Percentiles rank a stretch among this genome's conserved stretches.
phyloP scores from a whole-genome alignment of 2,888 invertebrate species.

The Sinopyrophorus schimmeli region DNA sequence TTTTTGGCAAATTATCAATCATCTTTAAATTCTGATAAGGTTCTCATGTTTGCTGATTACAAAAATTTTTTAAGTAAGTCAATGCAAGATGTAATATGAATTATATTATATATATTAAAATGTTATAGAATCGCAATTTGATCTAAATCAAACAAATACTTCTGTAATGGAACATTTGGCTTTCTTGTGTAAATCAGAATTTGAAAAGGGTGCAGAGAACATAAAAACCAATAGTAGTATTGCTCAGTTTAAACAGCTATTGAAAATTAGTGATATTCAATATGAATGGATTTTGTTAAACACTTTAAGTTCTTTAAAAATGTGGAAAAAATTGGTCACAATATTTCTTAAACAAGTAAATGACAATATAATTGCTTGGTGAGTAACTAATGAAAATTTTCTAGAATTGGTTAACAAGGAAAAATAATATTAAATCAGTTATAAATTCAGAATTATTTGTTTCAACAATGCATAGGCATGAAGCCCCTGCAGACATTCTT shows the following conservation, averaged over 20 bases:
- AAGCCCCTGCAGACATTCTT: slow-evolving; percentile 54
- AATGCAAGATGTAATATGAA: neutral
- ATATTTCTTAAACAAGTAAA: slow-evolving; percentile 46
- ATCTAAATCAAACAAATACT: slow-evolving; percentile 38
- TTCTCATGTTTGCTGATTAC: slow-evolving; percentile 41
- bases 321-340: slow-evolving; percentile 45
- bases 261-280: slow-evolving; percentile 48
- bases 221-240: slow-evolving; percentile 38
- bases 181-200: slow-evolving; percentile 42
- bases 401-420: slow-evolving; percentile 61
- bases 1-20: slow-evolving; percentile 42
- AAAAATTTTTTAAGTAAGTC: slow-evolving; percentile 44
- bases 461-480: slow-evolving; percentile 45
- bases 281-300: slow-evolving; percentile 51
- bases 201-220: too few relatives aligned
- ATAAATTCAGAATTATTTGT: slow-evolving; percentile 46
- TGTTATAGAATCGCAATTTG: slow-evolving; percentile 46
- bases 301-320: slow-evolving; percentile 42
- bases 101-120: slow-evolving; percentile 2
- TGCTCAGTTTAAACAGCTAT: slow-evolving; percentile 43
- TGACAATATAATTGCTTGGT: slow-evolving; percentile 5
- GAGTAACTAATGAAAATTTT: too few relatives aligned
- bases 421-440: slow-evolving; percentile 45
- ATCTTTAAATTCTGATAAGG: slow-evolving; percentile 39
- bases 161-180: slow-evolving; percentile 47